A percentile compares a stretch with the other conserved stretches of the same genome.
Conservation (phyloP, 2,797 vertebrate species). For the Triplophysa bombifrons region DNA sequence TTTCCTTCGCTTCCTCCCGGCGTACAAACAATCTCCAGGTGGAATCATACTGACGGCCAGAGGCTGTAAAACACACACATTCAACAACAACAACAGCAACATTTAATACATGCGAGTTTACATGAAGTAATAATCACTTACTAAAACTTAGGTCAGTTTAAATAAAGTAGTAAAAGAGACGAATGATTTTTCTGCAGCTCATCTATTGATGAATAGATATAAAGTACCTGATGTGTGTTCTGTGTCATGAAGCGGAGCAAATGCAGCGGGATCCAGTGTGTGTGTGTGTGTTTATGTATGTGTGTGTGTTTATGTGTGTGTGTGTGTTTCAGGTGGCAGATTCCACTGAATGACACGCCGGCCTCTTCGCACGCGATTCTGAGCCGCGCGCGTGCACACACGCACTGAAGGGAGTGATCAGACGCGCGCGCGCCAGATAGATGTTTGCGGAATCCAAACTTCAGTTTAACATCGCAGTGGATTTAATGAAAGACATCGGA, state of each 20-base stretch:
- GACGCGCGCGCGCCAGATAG: not conserved
- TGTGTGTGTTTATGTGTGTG: too few species aligned
- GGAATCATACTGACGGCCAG: conserved; percentile 85
- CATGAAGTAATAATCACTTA: conserved; percentile 59
- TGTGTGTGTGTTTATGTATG: not conserved
- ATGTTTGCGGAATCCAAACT: not conserved
- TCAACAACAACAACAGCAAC: conserved; percentile 30
- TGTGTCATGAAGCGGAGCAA: not conserved
- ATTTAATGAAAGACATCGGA: not conserved
- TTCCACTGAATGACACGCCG: conserved; percentile 85
- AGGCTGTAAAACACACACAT: not conserved
- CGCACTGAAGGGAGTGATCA: not conserved
- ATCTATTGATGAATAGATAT: not conserved
- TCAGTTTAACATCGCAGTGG: not conserved
- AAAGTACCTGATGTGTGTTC: conserved; percentile 21
- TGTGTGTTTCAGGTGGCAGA: conserved; percentile 85
- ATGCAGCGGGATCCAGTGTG: not conserved
- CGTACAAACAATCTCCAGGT: conserved; percentile 94
- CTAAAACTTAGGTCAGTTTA: not conserved
- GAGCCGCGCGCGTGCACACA: conserved; percentile 72
- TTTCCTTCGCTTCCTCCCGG: conserved; percentile 94
- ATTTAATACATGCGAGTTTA: conserved; percentile 64
- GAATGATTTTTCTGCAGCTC: not conserved
- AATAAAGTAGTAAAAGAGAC: conserved; percentile 51
- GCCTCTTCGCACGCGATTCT: conserved; percentile 86